These are phyloP conservation scores for Diprion similis DNA, from an alignment of 1,140 invertebrate species.

Conservation along the genomic window DNA sequence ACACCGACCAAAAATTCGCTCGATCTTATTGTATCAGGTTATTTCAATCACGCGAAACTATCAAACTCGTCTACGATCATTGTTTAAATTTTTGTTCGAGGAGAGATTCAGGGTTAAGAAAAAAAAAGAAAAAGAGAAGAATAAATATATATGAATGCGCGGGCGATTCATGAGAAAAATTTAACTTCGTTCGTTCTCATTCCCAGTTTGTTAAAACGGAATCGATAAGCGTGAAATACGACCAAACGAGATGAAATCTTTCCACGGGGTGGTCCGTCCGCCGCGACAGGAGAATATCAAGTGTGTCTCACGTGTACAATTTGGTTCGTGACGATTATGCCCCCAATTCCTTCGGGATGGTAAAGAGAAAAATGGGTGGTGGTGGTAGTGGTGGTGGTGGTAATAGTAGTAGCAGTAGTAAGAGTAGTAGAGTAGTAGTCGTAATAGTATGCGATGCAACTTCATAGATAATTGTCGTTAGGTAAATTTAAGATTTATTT, in stretches of 20 bases:
- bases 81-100: too few relatives aligned
- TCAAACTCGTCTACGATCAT: too few relatives aligned
- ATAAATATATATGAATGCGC: too few relatives aligned
- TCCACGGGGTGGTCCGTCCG: background rate
- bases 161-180: too few relatives aligned
- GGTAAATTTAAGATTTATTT: background rate
- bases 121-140: too few relatives aligned
- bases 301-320: background rate
- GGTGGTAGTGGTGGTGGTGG: background rate
- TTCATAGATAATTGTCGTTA: background rate
- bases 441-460: background rate
- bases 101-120: too few relatives aligned
- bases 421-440: slow-evolving; percentile 2
- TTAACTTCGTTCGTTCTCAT: too few relatives aligned
- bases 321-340: background rate
- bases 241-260: too few relatives aligned
- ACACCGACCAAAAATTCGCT: background rate
- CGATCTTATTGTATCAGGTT: too few relatives aligned
- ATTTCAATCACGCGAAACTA: too few relatives aligned
- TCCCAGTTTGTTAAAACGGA: too few relatives aligned
- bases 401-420: background rate
- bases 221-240: too few relatives aligned
- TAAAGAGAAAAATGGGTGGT: background rate
- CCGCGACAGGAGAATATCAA: background rate
- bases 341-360: background rate